Conservation (phyloP, 2,888 invertebrate species). For the Drosophila vallismaia region DNA sequence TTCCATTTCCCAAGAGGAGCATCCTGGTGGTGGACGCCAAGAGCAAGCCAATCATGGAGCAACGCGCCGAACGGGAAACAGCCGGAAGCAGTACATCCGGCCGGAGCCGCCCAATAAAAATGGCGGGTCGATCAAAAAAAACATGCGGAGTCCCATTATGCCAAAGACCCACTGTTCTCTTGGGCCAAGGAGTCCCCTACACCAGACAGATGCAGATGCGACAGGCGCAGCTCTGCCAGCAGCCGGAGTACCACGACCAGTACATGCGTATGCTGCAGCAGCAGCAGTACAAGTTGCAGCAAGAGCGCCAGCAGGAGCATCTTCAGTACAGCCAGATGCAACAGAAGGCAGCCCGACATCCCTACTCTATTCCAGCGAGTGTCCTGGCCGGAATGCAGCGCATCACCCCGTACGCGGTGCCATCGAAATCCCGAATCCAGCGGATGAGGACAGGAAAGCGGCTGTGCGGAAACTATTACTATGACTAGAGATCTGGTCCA, state of each 20-base stretch:
- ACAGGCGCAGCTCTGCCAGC: constrained; percentile 23
- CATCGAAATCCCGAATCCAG: constrained; percentile 13
- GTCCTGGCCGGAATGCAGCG: background rate
- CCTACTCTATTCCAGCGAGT: background rate
- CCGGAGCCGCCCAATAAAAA: background rate
- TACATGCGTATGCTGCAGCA: constrained; percentile 13
- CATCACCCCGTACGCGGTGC: constrained; percentile 47
- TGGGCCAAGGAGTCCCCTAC: constrained; percentile 26
- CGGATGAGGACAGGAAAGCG: constrained; percentile 17
- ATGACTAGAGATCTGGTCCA: constrained; percentile 1
- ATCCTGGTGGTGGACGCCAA: constrained; percentile 33
- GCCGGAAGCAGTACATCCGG: background rate
- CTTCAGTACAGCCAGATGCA: background rate
- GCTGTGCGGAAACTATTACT: constrained; percentile 67
- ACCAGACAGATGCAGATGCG: constrained; percentile 25
- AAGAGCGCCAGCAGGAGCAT: background rate
- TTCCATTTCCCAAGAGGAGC: background rate
- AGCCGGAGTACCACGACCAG: constrained; percentile 37
- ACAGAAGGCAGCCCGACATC: background rate
- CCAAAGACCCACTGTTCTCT: constrained; percentile 40
- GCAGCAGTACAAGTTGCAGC: constrained; percentile 1
- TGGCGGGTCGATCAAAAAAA: constrained; percentile 1
- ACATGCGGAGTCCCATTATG: constrained; percentile 48
- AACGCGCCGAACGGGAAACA: background rate
- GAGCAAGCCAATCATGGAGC: background rate